A percentile compares a stretch with the other conserved stretches of the same genome.
These are phyloP conservation scores for Drosophila helvetica DNA, from an alignment of 2,888 invertebrate species.

Conservation along the genomic window DNA sequence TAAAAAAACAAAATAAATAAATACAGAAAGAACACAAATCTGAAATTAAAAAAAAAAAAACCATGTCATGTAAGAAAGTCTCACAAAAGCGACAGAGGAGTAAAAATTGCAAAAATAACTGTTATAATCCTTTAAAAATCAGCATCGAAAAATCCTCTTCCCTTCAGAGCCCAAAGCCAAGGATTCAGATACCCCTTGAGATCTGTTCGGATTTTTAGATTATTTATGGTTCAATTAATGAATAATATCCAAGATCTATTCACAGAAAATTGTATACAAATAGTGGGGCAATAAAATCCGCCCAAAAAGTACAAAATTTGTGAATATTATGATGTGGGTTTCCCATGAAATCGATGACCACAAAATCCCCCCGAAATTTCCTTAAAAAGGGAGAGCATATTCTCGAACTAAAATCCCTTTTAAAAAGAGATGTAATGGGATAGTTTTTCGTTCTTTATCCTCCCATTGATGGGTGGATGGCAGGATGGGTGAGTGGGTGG, in stretches of 20 bases:
- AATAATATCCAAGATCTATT: too few relatives aligned
- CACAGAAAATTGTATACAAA: neutral
- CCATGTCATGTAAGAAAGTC: too few relatives aligned
- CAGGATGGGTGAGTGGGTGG: too few relatives aligned
- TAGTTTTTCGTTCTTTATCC: neutral
- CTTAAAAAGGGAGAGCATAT: neutral
- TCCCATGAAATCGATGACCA: neutral
- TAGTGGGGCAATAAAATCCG: neutral
- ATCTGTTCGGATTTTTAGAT: too few relatives aligned
- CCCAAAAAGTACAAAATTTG: neutral
- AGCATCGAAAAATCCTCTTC: neutral
- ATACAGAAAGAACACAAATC: constrained; percentile 15
- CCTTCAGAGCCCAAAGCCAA: too few relatives aligned
- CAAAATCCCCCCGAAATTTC: neutral
- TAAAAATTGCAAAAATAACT: too few relatives aligned
- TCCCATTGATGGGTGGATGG: neutral
- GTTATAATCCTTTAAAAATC: neutral
- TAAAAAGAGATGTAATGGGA: neutral
- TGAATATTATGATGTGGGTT: too few relatives aligned
- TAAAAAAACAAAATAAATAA: constrained; percentile 23
- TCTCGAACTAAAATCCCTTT: neutral
- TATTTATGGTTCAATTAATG: too few relatives aligned
- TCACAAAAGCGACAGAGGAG: too few relatives aligned
- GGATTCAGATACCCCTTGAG: too few relatives aligned
- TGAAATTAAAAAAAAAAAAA: neutral